Evolutionary conservation across 2,113 vertebrate species (phyloP).

Genomic region (Psilopogon haemacephalus): DNA sequence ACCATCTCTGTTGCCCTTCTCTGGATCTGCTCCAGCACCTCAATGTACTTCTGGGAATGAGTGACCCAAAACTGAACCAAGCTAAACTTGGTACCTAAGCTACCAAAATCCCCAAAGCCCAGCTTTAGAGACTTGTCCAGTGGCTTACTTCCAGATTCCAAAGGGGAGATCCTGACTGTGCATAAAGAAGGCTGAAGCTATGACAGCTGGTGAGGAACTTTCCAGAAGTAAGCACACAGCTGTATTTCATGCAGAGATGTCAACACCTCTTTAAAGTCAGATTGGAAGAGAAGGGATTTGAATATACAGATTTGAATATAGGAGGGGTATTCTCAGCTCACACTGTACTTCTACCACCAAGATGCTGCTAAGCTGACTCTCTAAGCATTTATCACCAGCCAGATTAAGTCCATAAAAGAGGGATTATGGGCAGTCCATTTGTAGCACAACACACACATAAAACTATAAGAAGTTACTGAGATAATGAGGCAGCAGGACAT

Average conservation of each 20-base stretch:
- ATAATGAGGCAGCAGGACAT: constrained; percentile 44
- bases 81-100: background rate
- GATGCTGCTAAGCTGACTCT: background rate
- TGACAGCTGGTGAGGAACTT: constrained; percentile 51
- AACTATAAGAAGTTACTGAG: constrained; percentile 29
- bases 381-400: background rate
- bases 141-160: background rate
- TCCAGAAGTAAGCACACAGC: constrained; percentile 59
- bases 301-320: background rate
- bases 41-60: too few species aligned
- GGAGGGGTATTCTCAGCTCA: background rate
- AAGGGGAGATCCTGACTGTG: background rate
- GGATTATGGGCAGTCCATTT: constrained; percentile 46
- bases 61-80: too few species aligned
- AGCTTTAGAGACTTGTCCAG: background rate
- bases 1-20: too few species aligned
- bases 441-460: constrained; percentile 39
- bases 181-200: background rate
- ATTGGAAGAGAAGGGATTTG: background rate
- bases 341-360: background rate
- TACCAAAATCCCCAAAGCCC: background rate
- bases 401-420: constrained; percentile 49
- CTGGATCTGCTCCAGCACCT: too few species aligned
- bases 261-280: background rate
- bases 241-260: constrained; percentile 1